Conservation (phyloP, 2,888 invertebrate genomes). For the Chromoteleia sp. region DNA sequence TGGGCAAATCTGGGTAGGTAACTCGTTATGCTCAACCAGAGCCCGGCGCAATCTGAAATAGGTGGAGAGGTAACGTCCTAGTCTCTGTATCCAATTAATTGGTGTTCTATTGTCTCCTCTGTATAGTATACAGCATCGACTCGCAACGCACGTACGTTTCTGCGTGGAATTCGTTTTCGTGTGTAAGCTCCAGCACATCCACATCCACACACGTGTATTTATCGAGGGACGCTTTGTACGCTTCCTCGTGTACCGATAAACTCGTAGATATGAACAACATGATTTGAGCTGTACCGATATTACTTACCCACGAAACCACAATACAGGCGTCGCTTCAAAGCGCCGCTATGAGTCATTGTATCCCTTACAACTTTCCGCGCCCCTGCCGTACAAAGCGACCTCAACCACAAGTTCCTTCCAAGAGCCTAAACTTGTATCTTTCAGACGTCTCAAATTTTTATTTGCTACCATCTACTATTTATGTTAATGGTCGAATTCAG, state of each 20-base stretch:
- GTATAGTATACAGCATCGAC: slow-evolving; percentile 35
- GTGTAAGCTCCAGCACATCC: slow-evolving; percentile 39
- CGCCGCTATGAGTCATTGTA: slow-evolving; percentile 74
- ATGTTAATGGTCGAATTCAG: slow-evolving; percentile 19
- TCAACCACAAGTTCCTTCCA: slow-evolving; percentile 51
- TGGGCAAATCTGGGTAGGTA: slow-evolving; percentile 52
- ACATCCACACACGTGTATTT: slow-evolving; percentile 47
- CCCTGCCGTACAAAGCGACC: slow-evolving; percentile 48
- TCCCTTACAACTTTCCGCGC: slow-evolving; percentile 55
- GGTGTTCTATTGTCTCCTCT: slow-evolving; percentile 73
- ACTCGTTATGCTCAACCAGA: slow-evolving; percentile 63
- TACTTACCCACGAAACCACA: slow-evolving; percentile 76
- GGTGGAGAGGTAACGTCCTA: slow-evolving; percentile 72
- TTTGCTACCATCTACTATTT: slow-evolving; percentile 3
- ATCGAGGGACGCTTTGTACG: slow-evolving; percentile 61
- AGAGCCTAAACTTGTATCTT: slow-evolving; percentile 27
- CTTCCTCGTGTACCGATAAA: slow-evolving; percentile 61
- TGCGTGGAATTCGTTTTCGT: slow-evolving; percentile 62
- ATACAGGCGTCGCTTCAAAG: slow-evolving; percentile 63
- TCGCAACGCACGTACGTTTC: slow-evolving; percentile 65
- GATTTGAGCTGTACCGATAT: slow-evolving; percentile 74
- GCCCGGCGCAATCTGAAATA: slow-evolving; percentile 67
- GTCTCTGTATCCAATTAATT: slow-evolving; percentile 75
- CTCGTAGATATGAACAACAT: slow-evolving; percentile 68
- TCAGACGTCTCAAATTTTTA: slow-evolving; percentile 28